Conservation (phyloP, 1,140 invertebrate species). For the Drosophila parvula region DNA sequence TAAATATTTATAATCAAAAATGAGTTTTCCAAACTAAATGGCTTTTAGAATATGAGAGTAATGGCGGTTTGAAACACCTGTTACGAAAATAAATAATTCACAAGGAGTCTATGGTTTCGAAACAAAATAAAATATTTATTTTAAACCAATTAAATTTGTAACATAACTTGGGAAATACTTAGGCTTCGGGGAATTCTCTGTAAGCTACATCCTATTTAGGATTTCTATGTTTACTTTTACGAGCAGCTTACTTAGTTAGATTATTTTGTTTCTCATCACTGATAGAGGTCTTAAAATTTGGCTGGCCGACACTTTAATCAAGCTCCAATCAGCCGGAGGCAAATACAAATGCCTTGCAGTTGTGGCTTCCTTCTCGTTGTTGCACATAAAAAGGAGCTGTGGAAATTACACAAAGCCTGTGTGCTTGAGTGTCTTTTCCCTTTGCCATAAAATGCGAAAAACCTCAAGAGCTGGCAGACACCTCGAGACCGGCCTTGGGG, state of each 20-base stretch:
- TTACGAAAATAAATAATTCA: too few relatives aligned
- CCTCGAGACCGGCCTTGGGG: constrained; percentile 25
- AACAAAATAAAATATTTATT: too few relatives aligned
- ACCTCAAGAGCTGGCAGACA: constrained; percentile 44
- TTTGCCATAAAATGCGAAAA: constrained; percentile 37
- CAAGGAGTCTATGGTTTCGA: too few relatives aligned
- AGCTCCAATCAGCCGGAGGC: constrained; percentile 16
- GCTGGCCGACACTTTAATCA: constrained; percentile 21
- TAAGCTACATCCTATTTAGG: not conserved
- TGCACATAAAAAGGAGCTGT: constrained; percentile 20
- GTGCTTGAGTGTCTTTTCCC: not conserved
- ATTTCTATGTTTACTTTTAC: not conserved
- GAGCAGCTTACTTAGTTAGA: too few relatives aligned
- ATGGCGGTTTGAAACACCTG: too few relatives aligned
- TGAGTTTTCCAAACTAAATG: too few relatives aligned
- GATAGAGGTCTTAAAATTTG: constrained; percentile 7
- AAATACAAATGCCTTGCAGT: constrained; percentile 13
- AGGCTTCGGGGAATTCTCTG: not conserved
- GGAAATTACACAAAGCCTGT: constrained; percentile 23
- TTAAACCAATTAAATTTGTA: too few relatives aligned
- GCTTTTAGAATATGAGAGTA: too few relatives aligned
- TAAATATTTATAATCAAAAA: too few relatives aligned
- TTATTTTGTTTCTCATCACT: not conserved
- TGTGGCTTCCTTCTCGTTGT: not conserved
- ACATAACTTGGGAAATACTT: not conserved